Evolutionary conservation across 2,113 vertebrate species (phyloP).

Genomic region (Stomatorhinus ivindoensis): DNA sequence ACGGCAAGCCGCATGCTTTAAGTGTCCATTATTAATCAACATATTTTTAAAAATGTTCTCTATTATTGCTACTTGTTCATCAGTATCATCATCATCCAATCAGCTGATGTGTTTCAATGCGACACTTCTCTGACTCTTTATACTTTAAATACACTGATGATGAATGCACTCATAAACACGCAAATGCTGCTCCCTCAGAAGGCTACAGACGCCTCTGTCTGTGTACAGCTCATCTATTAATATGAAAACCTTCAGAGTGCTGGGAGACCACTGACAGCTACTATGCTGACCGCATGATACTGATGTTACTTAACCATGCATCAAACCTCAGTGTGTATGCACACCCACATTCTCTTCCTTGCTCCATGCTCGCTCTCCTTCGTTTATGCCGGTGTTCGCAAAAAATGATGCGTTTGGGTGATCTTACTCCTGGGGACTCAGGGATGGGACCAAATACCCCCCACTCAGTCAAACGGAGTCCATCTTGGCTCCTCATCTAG

Average conservation of each 20-base stretch:
- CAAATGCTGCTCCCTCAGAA: not conserved
- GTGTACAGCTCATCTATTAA: not conserved
- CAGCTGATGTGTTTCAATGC: not conserved
- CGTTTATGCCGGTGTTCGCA: not conserved
- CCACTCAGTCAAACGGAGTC: not conserved
- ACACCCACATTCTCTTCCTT: not conserved
- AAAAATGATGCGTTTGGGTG: not conserved
- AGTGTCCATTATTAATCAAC: not conserved
- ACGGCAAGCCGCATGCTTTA: not conserved
- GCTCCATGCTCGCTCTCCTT: not conserved
- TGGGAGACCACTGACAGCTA: not conserved
- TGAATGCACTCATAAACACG: not conserved
- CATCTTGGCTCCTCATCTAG: not conserved
- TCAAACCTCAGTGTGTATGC: not conserved
- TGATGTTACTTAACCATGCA: not conserved
- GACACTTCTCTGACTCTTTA: not conserved
- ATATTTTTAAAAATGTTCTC: not conserved
- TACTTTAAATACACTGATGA: not conserved
- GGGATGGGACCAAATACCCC: not conserved
- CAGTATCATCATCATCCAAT: not conserved
- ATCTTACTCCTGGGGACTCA: not conserved
- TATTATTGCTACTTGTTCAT: not conserved
- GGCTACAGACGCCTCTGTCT: not conserved
- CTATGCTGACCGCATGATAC: not conserved
- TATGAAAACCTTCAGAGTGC: not conserved